Evolutionary conservation across 2,888 invertebrate genomes (phyloP), one percentile per base, ranked within the genome.

Genomic region (Phanerotoma sp.): DNA sequence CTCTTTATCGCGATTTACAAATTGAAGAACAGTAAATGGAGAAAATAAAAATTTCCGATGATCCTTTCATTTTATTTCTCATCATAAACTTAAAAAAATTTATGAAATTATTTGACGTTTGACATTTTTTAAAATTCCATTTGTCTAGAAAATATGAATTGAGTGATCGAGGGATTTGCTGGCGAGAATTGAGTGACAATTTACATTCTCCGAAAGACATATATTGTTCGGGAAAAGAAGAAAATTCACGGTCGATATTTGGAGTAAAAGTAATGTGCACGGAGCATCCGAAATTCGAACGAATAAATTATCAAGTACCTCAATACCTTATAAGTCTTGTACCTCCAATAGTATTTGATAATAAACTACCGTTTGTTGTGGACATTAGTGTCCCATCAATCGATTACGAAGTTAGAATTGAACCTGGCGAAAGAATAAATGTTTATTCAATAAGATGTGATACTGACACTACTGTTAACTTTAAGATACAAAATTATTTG

Each of bases 291-390:
- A 58, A 59, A 54, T 61, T 61, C 32, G 60, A 62, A 3, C 74
- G 82, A 1, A 58, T 60, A 11, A 67, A 62, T 56, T 66, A 66
- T 42, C 72, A 66, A 56, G 84, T 88, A 42, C 91, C 91, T 0
- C 89, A 89, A 75, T 87, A 87, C 71, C 75, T 86, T 5, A 80
- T 92, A 45, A 83, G 85, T 35, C 79, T 91, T n/a, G 73, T 88
- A 42, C 88, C 91, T 0, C 89, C 91, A 0, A 78, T 91, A 16
- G 82, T 86, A 5, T 78, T 92, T 11, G 86, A 88, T 79, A 92
- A 91, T 75, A 85, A 86, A 22, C 79, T 92, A 35, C 91, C 91
- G 0, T 88, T 88, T 73, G 86, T 87, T 1, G 74, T 89, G 25
- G 84, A 86, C 68, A 79, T 86, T 5, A 78, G 79, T 64, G 80